Base-by-base conservation (phyloP, 1,140 invertebrate genomes). In the Daktulosphaira vitifoliae region DNA sequence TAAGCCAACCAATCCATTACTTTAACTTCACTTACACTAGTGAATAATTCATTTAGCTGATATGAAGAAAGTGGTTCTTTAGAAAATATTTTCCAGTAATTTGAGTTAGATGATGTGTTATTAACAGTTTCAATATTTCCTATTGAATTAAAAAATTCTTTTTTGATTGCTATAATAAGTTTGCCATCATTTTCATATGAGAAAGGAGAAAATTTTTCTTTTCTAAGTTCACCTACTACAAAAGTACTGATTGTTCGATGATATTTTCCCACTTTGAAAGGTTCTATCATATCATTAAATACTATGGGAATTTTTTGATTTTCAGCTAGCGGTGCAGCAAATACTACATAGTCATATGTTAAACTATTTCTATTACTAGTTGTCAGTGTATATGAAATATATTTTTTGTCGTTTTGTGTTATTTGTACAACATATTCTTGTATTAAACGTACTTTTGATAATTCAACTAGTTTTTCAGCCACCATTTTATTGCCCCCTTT, bases 51-150 rank as follows among this genome's bases (percentile, higher is more conserved):
- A 9, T 77, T 67, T 5, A 85, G 44, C 67, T 80, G 69, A 46
- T 73, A 66, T 26, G 76, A 67, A 11, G 75, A 71, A 7, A 84
- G 69, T 22, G 73, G 69, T 39, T 73, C 65, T 39, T 76, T 72
- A 46, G 81, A 82, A 70, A 85, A 85, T 29, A 85, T 69, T 73
- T 84, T 86, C 75, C 78, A 84, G 22, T 82, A 72, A 53, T 71
- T 68, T 16, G 71, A 64, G 6, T 56, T 65, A n/a, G 69, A 37
- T 25, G 64, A 65, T 29, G 26, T 16, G 16, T 42, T 25, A 65
- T 74, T 69, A 15, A 82, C 78, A 16, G 79, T 71, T 51, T 68
- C 68, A 37, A 78, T 62, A 71, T 73, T 74, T 4, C 75, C 75
- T 9, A 79, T 33, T 3, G 76, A 76, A 71, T 68, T 77, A 5